Conservation (phyloP, 2,113 vertebrate species). For the Megatriorchis doriae region DNA sequence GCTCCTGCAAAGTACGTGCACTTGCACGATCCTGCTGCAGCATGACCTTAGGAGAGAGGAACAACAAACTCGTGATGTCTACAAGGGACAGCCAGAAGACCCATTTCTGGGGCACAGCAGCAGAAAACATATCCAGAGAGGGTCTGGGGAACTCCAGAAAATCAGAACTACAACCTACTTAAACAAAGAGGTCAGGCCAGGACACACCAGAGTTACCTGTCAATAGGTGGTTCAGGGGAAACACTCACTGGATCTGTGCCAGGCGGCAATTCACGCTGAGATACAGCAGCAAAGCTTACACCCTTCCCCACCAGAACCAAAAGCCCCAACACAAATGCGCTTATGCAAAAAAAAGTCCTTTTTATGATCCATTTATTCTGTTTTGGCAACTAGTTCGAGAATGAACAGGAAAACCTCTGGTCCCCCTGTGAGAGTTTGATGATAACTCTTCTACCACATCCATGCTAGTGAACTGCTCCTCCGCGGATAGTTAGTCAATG, state of each 20-base stretch:
- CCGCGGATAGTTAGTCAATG: neutral
- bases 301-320: neutral
- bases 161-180: neutral
- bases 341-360: neutral
- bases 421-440: neutral
- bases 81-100: neutral
- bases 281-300: neutral
- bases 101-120: neutral
- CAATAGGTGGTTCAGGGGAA: neutral
- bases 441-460: neutral
- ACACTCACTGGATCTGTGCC: neutral
- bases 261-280: neutral
- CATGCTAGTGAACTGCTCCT: accelerated
- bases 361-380: neutral
- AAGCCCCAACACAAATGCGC: neutral
- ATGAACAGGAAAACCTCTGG: neutral
- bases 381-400: neutral
- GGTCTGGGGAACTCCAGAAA: neutral
- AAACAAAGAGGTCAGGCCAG: neutral
- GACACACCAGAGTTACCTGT: neutral
- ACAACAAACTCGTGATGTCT: accelerated
- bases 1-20: neutral
- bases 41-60: neutral
- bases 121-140: neutral
- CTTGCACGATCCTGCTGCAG: neutral